These are phyloP conservation scores for Phalacrocorax pelagicus DNA, from an alignment of 2,113 vertebrate genomes.

Conservation along the genomic window DNA sequence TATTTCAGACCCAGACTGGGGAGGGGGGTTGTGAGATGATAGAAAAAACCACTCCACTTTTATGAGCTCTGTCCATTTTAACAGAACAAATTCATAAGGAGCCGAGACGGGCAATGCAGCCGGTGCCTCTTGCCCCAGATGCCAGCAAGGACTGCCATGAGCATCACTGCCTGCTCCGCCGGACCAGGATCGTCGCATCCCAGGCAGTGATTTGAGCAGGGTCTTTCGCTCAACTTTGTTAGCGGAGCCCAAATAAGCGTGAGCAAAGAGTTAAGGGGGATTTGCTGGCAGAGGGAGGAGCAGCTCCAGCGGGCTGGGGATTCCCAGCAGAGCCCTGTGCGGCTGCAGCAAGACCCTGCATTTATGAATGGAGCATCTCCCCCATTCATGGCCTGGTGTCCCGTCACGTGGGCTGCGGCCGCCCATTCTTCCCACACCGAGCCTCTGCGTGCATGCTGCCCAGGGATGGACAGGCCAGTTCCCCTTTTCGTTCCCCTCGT, in stretches of 20 bases:
- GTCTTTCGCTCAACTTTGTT: background rate
- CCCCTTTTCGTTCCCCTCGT: background rate
- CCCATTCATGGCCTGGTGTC: conserved; percentile 65
- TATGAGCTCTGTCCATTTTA: background rate
- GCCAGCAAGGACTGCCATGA: fast-evolving
- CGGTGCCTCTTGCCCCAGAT: fast-evolving
- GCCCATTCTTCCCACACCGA: background rate
- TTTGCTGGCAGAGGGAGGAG: conserved; percentile 45
- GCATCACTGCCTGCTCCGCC: background rate
- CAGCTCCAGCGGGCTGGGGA: background rate
- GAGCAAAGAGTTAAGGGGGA: background rate
- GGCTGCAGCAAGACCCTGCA: background rate
- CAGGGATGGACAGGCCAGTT: fast-evolving
- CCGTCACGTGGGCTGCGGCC: background rate
- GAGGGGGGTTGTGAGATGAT: fast-evolving
- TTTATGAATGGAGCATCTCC: conserved; percentile 66
- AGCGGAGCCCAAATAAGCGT: fast-evolving
- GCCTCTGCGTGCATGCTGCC: fast-evolving
- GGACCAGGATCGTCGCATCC: background rate
- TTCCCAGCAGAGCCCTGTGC: background rate
- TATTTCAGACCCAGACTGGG: background rate
- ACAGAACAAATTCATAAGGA: background rate
- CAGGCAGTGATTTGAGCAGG: background rate
- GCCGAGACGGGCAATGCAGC: background rate
- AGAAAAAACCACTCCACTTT: background rate